Base-by-base conservation (phyloP, 1,140 invertebrate species). In the Apis florea region DNA sequence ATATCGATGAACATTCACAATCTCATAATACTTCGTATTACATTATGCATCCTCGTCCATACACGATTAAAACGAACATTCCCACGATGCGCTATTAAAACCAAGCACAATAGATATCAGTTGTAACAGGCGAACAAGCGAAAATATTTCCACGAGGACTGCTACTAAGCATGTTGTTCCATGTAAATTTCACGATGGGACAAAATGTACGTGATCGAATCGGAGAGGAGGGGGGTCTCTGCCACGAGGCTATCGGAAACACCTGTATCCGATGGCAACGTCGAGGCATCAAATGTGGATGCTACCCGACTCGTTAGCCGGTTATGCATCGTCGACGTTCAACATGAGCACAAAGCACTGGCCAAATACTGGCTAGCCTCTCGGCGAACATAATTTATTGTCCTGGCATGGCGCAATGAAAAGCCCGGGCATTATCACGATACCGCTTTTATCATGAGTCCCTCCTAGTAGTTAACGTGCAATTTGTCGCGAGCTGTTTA, bases 321-420 rank as follows among this genome's bases (percentile, higher is more conserved):
- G 66, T 82, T 77, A 77, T 82, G 80, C 74, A 82, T 77, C 80
- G 74, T 77, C 80, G 74, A 26, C 66, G 80, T n/a, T 49, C 73
- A 63, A 76, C 74, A n/a, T 49, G 74, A 17, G 53, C 74, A 69
- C 80, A 77, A 82, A 69, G 66, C 74, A 61, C 66, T 77, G 67
- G 49, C 80, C 73, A 70, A 82, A 82, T 70, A 76, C 66, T 69
- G 74, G 63, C 54, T 47, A 40, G 54, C 63, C 79, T 69, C 66
- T 69, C 73, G 67, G 58, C 74, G 74, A 70, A 70, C 80, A 82
- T 77, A 77, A 82, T 77, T 82, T 82, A 82, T 82, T 70, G 56
- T 58, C 74, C 26, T 47, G 40, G 56, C 66, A 63, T 69, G 66
- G 58, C 51, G 56, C 80, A 70, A 77, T 77, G 80, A 82, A 82